Evolutionary conservation across 2,888 invertebrate species (phyloP).

Genomic region (Ornithoptera priamus): DNA sequence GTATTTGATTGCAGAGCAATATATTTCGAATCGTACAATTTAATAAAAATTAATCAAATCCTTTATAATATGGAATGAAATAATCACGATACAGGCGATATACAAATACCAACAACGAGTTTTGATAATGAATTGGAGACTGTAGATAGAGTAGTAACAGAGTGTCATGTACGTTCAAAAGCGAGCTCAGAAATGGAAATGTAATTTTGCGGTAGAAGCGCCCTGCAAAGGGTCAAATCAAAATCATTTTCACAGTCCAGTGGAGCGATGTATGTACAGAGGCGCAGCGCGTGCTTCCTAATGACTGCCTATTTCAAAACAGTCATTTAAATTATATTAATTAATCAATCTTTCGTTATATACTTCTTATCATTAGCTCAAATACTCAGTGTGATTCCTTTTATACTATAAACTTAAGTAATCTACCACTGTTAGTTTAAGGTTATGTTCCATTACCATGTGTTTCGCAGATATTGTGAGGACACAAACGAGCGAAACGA

Average conservation of each 20-base stretch:
- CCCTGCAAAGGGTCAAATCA: constrained; percentile 79
- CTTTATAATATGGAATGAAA: background rate
- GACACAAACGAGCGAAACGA: too few relatives aligned
- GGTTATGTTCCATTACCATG: too few relatives aligned
- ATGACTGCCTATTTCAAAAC: constrained; percentile 33
- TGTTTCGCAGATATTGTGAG: too few relatives aligned
- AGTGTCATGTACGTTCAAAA: constrained; percentile 30
- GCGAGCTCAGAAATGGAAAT: constrained; percentile 65
- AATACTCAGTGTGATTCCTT: too few relatives aligned
- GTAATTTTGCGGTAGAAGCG: constrained; percentile 75
- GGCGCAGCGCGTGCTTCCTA: constrained; percentile 36
- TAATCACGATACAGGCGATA: background rate
- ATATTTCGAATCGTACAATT: background rate
- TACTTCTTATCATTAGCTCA: background rate
- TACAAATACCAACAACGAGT: constrained; percentile 4
- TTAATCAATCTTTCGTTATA: constrained; percentile 5
- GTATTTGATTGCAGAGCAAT: background rate
- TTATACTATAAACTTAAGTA: too few relatives aligned
- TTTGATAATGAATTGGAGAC: constrained; percentile 20
- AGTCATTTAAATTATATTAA: constrained; percentile 17
- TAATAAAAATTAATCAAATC: background rate
- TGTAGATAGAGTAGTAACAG: constrained; percentile 19
- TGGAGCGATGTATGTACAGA: constrained; percentile 60
- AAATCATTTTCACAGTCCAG: constrained; percentile 80
- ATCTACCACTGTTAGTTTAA: too few relatives aligned